Conservation (phyloP, 1,140 invertebrate genomes). For the Cyclina sinensis region DNA sequence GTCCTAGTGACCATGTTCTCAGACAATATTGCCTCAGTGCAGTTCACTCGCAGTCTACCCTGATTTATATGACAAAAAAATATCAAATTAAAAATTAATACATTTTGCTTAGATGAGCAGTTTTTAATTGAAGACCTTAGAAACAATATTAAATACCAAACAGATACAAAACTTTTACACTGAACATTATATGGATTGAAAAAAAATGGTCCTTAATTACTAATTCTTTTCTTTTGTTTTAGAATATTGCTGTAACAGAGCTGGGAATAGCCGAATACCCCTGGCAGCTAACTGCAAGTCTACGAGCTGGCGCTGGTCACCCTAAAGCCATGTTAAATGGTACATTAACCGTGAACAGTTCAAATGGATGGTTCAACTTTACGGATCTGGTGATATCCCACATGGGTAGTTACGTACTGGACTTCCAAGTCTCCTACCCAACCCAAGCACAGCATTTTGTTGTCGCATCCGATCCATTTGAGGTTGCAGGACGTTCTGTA, state of each 20-base stretch:
- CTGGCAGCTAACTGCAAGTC: slow-evolving; percentile 32
- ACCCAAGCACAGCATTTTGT: slow-evolving; percentile 71
- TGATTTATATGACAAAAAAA: too few relatives aligned
- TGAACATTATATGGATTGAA: too few relatives aligned
- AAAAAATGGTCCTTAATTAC: too few relatives aligned
- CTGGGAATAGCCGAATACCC: slow-evolving; percentile 28
- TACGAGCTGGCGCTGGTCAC: slow-evolving; percentile 30
- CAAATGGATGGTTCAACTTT: slow-evolving; percentile 31
- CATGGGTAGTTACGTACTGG: slow-evolving; percentile 71
- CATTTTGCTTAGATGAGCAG: too few relatives aligned
- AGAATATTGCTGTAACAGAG: slow-evolving; percentile 1
- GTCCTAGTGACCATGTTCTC: too few relatives aligned
- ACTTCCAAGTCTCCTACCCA: slow-evolving; percentile 75
- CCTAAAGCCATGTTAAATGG: slow-evolving; percentile 26
- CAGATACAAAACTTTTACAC: too few relatives aligned
- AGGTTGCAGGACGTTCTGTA: slow-evolving; percentile 46
- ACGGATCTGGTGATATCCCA: slow-evolving; percentile 46
- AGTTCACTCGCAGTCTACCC: too few relatives aligned
- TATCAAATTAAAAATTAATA: too few relatives aligned
- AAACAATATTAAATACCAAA: too few relatives aligned
- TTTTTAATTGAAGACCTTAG: too few relatives aligned
- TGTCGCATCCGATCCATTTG: slow-evolving; percentile 28
- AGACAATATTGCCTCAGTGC: too few relatives aligned
- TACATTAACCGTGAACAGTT: slow-evolving; percentile 8
- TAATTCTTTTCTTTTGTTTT: background rate